Base-by-base conservation (phyloP, 2,888 invertebrate genomes). In the Eristalinus sepulchralis region DNA sequence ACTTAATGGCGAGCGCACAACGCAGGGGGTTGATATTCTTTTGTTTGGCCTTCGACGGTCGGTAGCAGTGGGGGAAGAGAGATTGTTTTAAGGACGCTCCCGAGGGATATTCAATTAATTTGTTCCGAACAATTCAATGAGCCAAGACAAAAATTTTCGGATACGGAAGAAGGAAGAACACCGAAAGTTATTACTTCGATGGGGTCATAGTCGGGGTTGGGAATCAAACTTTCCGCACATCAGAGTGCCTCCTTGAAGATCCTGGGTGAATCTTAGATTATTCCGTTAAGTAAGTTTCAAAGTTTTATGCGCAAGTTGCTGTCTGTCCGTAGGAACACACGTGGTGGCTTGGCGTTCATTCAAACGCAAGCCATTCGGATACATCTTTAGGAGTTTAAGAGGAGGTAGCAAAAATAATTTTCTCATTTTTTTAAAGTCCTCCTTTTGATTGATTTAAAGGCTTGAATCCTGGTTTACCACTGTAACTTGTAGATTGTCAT, bases 91-190 rank as follows among this genome's bases (percentile, higher is more conserved):
- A 13, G 62, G 31, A 31, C 9, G 11, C 20, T 20, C 53, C 53
- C 53, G 6, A 11, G 53, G 31, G 53, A 31, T 71, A 71, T 62
- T 62, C 71, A 71, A 71, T 71, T 71, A 31, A 71, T 71, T 62
- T 62, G 27, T 60, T 39, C 17, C 24, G 33, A 13, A 62, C 20
- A 62, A 33, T 62, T 47, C 22, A 71, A 71, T 71, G 60, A 47
- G 22, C 31, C 62, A 31, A 6, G 31, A 47, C 47, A 33, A 39
- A 33, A 39, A 62, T 60, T 47, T 47, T 47, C 53, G 17, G 27
- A 31, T 67, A 17, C 17, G 8, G 17, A n/a, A 66, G 66, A 67
- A 20, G 17, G 27, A 67, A 53, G n/a, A n/a, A 55, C 31, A 20
- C 53, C 9, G 67, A 67, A 55, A 67, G 33, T 67, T 55, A 20